These are phyloP conservation scores for Electrona antarctica DNA, from an alignment of 2,113 vertebrate species.

Conservation along the genomic window DNA sequence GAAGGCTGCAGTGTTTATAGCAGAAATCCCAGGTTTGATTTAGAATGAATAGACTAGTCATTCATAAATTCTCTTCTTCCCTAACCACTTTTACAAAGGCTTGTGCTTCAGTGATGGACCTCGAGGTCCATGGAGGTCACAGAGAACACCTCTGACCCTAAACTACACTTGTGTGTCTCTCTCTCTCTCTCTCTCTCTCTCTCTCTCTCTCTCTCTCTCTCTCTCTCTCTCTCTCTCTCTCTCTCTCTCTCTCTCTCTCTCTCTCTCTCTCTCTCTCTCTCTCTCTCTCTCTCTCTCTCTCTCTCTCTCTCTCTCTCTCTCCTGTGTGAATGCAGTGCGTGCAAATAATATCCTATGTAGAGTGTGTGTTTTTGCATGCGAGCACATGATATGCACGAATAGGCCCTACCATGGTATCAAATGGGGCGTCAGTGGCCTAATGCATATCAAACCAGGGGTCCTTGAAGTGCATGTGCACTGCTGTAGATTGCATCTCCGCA, in stretches of 20 bases:
- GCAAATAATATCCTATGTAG: slow-evolving; percentile 5
- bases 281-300: background rate
- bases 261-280: background rate
- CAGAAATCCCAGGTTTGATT: too few species aligned
- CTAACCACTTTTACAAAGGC: slow-evolving; percentile 3
- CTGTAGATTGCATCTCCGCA: too few species aligned
- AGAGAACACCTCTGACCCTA: slow-evolving; percentile 48
- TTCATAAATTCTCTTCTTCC: too few species aligned
- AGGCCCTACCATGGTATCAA: too few species aligned
- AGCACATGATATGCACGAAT: too few species aligned
- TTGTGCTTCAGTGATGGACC: slow-evolving; percentile 18
- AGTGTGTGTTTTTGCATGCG: slow-evolving; percentile 16
- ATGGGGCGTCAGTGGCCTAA: too few species aligned
- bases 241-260: slow-evolving; percentile 9
- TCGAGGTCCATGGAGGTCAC: slow-evolving; percentile 39
- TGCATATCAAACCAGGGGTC: too few species aligned
- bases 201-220: slow-evolving; percentile 19
- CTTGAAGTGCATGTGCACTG: too few species aligned
- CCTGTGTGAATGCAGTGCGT: too few species aligned
- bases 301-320: slow-evolving; percentile 17
- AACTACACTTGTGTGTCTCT: background rate
- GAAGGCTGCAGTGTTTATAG: too few species aligned
- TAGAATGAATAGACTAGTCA: too few species aligned
- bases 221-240: too few species aligned
- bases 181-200: background rate